Base-by-base conservation (phyloP, 2,113 vertebrate species). In the Paedocypris sp. region DNA sequence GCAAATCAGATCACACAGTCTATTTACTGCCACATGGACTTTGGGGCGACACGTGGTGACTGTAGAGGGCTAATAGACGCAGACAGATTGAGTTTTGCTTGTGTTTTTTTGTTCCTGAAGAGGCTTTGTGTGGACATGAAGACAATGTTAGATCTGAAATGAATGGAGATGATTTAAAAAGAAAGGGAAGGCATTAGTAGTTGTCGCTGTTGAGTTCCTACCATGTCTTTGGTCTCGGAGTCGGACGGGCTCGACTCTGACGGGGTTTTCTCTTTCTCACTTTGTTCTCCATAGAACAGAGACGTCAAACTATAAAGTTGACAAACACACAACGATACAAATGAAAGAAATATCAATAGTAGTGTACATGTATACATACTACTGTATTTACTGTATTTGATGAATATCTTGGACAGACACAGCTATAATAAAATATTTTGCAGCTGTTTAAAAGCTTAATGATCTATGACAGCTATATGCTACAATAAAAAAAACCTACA, bases 221-320 rank as follows among this genome's bases (percentile, higher is more conserved):
- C 94, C 89, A 86, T 81, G 31, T 98, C 93, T 77, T 90, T 93
- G 68, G 80, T 88, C 28, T 93, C 91, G 0, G 78, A 77, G 42
- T 97, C 93, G 26, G 91, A 78, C 4, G 91, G 90, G 59, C 91
- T 94, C 71, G 83, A 80, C 71, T 97, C 94, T 0, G 91, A 93
- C 0, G 94, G 93, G 2, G 93, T 93, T 10, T 96, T 96, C 79
- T 94, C 91, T 64, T 96, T 97, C 77, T 98, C 93, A 0, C 89
- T 95, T 32, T 89, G 90, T 72, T 98, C 94, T 66, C 94, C 94
- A 0, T 96, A 95, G 81, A 98, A 94, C 68, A 98, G 82, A 0
- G 94, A 98, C 0, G 93, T 93, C 71, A 98, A 74, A 74, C 94
- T 98, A 77, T 19, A 23, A 54, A 6, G n/a, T n/a, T n/a, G n/a